Evolutionary conservation across 2,113 vertebrate genomes (phyloP).

Genomic region (Steatornis caripensis): DNA sequence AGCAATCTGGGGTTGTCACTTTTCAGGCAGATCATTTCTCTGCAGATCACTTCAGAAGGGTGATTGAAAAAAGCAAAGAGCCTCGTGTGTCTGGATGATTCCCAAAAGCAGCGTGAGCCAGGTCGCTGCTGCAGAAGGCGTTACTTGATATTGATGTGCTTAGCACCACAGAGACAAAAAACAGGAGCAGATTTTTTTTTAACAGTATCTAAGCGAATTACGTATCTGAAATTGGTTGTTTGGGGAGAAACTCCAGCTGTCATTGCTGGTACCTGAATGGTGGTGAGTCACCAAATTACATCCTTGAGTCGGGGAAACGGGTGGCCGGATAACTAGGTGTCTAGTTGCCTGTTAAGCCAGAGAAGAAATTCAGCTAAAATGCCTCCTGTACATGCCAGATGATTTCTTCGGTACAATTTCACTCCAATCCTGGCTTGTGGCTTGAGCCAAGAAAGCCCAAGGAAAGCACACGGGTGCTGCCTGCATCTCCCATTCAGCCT

Average conservation of each 20-base stretch:
- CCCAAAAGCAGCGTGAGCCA: neutral
- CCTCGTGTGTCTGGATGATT: neutral
- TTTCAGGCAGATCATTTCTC: neutral
- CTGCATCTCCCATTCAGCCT: fast-evolving
- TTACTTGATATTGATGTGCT: neutral
- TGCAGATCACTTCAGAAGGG: neutral
- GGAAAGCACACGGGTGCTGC: neutral
- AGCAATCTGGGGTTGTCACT: neutral
- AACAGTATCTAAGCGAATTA: neutral
- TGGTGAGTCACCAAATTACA: neutral
- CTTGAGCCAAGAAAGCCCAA: neutral
- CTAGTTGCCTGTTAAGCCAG: neutral
- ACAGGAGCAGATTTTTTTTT: neutral
- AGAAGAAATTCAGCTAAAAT: neutral
- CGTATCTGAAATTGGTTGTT: neutral
- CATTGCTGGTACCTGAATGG: neutral
- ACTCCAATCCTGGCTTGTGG: neutral
- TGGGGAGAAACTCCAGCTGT: neutral
- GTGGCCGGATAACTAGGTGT: neutral
- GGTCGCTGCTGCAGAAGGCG: neutral
- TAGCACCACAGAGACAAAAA: neutral
- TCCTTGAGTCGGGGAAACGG: neutral
- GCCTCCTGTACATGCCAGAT: neutral
- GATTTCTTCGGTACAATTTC: neutral
- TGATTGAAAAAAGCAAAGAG: neutral